Evolutionary conservation across 2,797 vertebrate genomes (phyloP), one percentile per base, ranked within the genome.

Genomic region (Chiroxiphia lanceolata): DNA sequence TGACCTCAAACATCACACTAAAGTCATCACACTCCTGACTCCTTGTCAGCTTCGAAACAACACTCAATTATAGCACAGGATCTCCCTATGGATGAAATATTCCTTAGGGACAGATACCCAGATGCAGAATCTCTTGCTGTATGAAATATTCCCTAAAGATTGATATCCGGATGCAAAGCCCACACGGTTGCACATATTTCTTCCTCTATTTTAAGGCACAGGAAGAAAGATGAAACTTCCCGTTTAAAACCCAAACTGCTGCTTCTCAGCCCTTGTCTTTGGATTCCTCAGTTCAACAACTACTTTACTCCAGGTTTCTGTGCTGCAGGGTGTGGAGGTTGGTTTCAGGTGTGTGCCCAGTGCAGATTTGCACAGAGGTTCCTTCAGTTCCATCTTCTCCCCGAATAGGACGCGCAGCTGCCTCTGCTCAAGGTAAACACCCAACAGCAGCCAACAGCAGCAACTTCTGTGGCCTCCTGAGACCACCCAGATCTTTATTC

Each of bases 301-400:
- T 25, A 25, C 42, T 48, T 15, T 47, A 26, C 51, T 3, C 8
- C 15, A 36, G 2, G 10, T 44, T 44, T 8, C 3, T 0, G 4
- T 5, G 29, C 6, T 2, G 17, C 10, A 14, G 4, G 13, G 40
- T 2, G 0, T 8, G 27, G 27, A 45, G 33, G 61, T 21, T 26
- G 51, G 11, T 26, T 45, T 21, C 72, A n/a, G 34, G 12, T 25
- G 33, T 5, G 36, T 17, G 1, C 8, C 40, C 59, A 33, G 20
- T 0, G 1, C 27, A 17, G 47, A 40, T 8, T 5, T 15, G 19
- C 14, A 50, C 11, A 6, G 0, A 12, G 0, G 14, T 8, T 63
- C 40, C 13, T 7, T 5, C 13, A 5, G 7, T 1, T 57, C 61
- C 27, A 10, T 6, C 36, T 40, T 45, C 34, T 53, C 77, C 40